These are phyloP conservation scores for Oreochromis spilurus DNA, from an alignment of 2,113 vertebrate species.

Conservation along the genomic window DNA sequence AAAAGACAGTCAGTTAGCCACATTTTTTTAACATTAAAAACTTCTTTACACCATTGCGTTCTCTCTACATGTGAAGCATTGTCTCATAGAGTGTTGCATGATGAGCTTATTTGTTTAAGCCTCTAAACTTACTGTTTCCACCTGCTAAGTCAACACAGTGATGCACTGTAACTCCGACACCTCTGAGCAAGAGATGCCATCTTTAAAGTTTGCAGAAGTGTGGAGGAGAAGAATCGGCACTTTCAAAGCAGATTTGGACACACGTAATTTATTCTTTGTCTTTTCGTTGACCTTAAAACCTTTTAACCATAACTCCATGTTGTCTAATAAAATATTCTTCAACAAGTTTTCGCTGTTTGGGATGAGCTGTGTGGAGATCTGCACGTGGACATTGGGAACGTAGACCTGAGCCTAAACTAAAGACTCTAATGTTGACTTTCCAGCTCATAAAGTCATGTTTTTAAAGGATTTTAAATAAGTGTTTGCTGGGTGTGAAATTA, in stretches of 20 bases:
- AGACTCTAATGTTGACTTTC: not conserved
- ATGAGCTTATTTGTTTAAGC: not conserved
- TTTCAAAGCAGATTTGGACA: not conserved
- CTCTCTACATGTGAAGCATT: not conserved
- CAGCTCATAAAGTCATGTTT: not conserved
- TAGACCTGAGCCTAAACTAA: not conserved
- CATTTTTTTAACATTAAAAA: not conserved
- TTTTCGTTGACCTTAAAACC: not conserved
- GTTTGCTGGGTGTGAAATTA: not conserved
- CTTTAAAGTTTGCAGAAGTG: not conserved
- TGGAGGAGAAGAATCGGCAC: rapidly evolving
- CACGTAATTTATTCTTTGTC: not conserved
- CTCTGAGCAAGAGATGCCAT: rapidly evolving
- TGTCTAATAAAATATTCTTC: not conserved
- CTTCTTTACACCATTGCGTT: rapidly evolving
- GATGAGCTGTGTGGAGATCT: not conserved
- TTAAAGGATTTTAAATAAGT: not conserved
- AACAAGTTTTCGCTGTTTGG: not conserved
- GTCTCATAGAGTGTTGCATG: not conserved
- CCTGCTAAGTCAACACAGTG: not conserved
- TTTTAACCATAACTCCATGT: not conserved
- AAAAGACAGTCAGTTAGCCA: not conserved
- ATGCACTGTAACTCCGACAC: not conserved
- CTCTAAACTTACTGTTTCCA: not conserved
- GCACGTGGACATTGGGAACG: rapidly evolving